A percentile compares a stretch with the other conserved stretches of the same genome.
Conservation (phyloP, 2,888 invertebrate genomes). For the Dioctria linearis region DNA sequence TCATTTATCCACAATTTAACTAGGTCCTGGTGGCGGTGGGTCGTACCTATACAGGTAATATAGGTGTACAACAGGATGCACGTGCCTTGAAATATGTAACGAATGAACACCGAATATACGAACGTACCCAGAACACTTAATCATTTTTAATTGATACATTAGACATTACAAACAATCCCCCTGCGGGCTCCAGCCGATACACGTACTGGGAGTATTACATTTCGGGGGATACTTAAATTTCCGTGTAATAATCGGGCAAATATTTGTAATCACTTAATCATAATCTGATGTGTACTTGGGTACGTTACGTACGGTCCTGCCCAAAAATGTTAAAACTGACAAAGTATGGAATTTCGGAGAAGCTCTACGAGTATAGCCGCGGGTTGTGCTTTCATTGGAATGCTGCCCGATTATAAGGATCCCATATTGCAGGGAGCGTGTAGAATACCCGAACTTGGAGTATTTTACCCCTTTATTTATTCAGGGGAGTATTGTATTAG, state of each 20-base stretch:
- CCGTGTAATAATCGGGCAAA: constrained; percentile 54
- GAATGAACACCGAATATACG: neutral
- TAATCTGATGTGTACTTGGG: constrained; percentile 38
- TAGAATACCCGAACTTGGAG: neutral
- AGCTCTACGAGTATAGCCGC: neutral
- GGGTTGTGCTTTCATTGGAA: constrained; percentile 1
- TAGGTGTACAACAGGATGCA: neutral
- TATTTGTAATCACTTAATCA: constrained; percentile 56
- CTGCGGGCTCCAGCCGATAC: constrained; percentile 42
- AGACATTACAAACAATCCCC: constrained; percentile 63
- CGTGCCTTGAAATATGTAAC: constrained; percentile 10
- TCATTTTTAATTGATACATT: constrained; percentile 72
- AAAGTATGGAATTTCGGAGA: constrained; percentile 5
- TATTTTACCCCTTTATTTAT: constrained; percentile 23
- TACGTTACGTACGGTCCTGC: constrained; percentile 1
- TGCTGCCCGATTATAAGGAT: neutral
- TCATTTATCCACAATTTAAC: neutral
- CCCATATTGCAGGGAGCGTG: neutral
- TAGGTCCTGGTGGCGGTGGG: neutral
- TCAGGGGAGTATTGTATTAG: neutral
- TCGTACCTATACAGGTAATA: too few species aligned
- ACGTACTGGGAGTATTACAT: constrained; percentile 23
- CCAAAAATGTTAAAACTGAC: constrained; percentile 35
- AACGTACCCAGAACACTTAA: constrained; percentile 65
- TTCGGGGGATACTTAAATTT: constrained; percentile 52